Evolutionary conservation across 2,113 vertebrate species (phyloP), one percentile per base, ranked within the genome.

Genomic region (Andinoacara biseriatus): DNA sequence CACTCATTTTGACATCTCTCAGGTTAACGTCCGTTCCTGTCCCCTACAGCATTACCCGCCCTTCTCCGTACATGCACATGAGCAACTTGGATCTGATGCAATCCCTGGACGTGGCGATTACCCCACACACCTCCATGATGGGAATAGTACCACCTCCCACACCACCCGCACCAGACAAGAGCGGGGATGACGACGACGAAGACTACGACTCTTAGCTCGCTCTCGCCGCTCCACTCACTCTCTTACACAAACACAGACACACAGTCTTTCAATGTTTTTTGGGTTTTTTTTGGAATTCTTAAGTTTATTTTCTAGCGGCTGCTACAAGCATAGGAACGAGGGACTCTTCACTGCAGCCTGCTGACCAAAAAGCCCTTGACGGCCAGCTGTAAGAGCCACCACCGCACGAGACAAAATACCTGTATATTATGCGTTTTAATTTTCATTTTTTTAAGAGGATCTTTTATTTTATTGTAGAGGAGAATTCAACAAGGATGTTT

Each of bases 161-260:
- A 2, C 83, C 90, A 5, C 82, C 92, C 0, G 63, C 67, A 22
- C 94, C 88, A 15, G 92, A 92, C 77, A 93, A 94, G 76, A 90
- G 93, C 14, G 93, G 93, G 1, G 94, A 95, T 13, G 65, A 69
- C 17, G 94, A 95, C 3, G 96, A 97, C 10, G 96, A 97, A 83
- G 97, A 97, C 82, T 97, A 97, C 86, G 97, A 97, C 92, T 97
- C 96, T 93, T 97, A 97, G 96, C 96, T 84, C 86, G 77, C 63
- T 77, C 26, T n/a, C 15, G 38, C 3, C 10, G 0, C 35, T 10
- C 58, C 46, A 43, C 38, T 10, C 31, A 33, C 67, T 56, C 43
- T 58, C 54, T 49, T 78, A 20, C 26, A 60, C 26, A 29, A 26
- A 56, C 31, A 31, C 54, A 26, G 54, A 49, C 40, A 24, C 35